Percentiles rank a stretch among this genome's conserved stretches.
These are phyloP conservation scores for Morpho achilles DNA, from an alignment of 2,888 invertebrate species.

Conservation along the genomic window DNA sequence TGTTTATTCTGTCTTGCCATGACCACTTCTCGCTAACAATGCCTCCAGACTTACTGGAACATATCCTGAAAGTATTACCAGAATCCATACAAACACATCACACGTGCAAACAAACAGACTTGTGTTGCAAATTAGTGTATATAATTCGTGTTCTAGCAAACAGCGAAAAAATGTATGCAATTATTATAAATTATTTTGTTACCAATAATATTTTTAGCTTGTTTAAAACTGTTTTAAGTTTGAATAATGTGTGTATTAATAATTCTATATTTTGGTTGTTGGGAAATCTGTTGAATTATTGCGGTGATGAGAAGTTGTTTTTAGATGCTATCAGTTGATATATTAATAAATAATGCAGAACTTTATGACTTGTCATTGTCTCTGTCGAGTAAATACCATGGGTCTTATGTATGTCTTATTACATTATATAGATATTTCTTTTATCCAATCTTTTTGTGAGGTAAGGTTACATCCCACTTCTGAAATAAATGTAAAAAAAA, in stretches of 20 bases:
- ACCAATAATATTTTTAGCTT: conserved; percentile 30
- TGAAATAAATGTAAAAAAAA: no score
- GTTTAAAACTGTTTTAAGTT: conserved; percentile 35
- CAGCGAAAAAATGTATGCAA: conserved; percentile 34
- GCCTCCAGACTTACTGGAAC: conserved; percentile 34
- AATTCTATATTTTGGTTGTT: conserved; percentile 53
- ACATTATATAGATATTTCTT: no score
- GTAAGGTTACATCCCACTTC: no score
- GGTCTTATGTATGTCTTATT: no score
- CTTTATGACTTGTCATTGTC: no score
- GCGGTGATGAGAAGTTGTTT: conserved; percentile 38
- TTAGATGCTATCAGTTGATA: conserved; percentile 26
- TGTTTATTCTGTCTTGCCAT: conserved; percentile 58
- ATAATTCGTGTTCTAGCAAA: conserved; percentile 54
- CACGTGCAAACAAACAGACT: conserved; percentile 19
- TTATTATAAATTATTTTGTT: conserved; percentile 37
- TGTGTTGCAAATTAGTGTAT: conserved; percentile 38
- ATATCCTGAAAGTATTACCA: conserved; percentile 34
- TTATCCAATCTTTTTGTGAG: no score
- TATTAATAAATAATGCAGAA: conserved; percentile 2
- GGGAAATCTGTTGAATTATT: conserved; percentile 50
- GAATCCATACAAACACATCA: conserved; percentile 34
- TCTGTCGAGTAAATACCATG: no score
- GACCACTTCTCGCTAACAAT: conserved; percentile 36
- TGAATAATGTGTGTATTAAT: conserved; percentile 29